A percentile compares a stretch with the other conserved stretches of the same genome.
Evolutionary conservation across 2,888 invertebrate species (phyloP).

Genomic region (Dorcus parallelipipedus): DNA sequence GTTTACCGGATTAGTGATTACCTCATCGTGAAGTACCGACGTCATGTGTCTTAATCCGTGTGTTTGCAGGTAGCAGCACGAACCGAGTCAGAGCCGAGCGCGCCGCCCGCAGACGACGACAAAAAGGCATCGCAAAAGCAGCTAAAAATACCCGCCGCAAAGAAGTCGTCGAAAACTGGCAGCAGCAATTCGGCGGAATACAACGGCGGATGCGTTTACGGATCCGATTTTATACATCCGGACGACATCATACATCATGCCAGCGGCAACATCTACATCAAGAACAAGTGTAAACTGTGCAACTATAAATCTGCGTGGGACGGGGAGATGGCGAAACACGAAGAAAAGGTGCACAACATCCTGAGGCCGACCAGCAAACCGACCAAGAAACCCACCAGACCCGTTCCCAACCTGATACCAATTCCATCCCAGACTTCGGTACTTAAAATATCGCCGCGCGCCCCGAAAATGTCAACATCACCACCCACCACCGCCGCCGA

Average conservation of each 20-base stretch:
- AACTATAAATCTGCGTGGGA: slow-evolving; percentile 58
- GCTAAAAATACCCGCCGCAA: slow-evolving; percentile 25
- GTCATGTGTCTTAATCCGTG: slow-evolving; percentile 12
- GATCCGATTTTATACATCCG: slow-evolving; percentile 53
- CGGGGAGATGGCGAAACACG: slow-evolving; percentile 56
- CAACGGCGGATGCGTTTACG: slow-evolving; percentile 32
- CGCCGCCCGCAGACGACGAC: slow-evolving; percentile 12
- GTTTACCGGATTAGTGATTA: background rate
- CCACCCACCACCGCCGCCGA: slow-evolving; percentile 23
- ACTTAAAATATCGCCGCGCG: slow-evolving; percentile 9
- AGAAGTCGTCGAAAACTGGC: slow-evolving; percentile 30
- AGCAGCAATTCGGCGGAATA: slow-evolving; percentile 24
- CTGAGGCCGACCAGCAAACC: slow-evolving; percentile 27
- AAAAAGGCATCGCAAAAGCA: slow-evolving; percentile 22
- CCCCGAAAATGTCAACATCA: slow-evolving; percentile 13
- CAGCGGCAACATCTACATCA: slow-evolving; percentile 49
- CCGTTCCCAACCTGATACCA: slow-evolving; percentile 75
- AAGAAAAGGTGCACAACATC: slow-evolving; percentile 49
- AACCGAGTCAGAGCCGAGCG: slow-evolving; percentile 24
- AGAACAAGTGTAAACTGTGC: slow-evolving; percentile 53
- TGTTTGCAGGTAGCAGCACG: slow-evolving; percentile 24
- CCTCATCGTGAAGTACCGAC: background rate
- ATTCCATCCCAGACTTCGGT: slow-evolving; percentile 46
- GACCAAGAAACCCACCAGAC: slow-evolving; percentile 53
- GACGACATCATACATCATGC: slow-evolving; percentile 48